Conservation (phyloP, 2,113 vertebrate genomes). For the Entosphenus tridentatus region DNA sequence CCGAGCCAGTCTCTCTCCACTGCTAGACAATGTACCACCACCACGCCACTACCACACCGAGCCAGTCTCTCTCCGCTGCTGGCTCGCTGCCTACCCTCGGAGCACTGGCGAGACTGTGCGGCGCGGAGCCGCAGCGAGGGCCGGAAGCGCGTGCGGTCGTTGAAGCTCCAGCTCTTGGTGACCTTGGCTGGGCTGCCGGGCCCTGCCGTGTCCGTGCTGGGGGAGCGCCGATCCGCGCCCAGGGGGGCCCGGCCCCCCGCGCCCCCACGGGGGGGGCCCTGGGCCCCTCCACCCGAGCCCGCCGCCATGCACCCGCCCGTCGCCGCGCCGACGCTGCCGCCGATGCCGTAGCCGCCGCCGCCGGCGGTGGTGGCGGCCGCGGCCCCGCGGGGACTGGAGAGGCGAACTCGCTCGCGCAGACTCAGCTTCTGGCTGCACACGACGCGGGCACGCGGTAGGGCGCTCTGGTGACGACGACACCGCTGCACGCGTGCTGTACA, state of each 20-base stretch:
- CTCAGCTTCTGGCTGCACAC: not conserved
- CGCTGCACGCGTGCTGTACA: no score
- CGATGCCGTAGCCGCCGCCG: no score
- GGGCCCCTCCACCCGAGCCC: not conserved
- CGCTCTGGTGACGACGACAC: no score
- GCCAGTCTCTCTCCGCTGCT: conserved; percentile 33
- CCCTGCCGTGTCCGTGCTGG: conserved; percentile 44
- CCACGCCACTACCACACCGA: no score
- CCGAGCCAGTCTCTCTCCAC: conserved; percentile 29
- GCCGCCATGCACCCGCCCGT: no score
- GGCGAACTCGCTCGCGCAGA: not conserved
- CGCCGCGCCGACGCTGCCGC: no score
- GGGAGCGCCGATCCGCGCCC: conserved; percentile 20
- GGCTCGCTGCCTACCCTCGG: conserved; percentile 23
- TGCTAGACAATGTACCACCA: conserved; percentile 25
- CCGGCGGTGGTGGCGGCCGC: not conserved
- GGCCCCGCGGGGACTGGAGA: conserved; percentile 2
- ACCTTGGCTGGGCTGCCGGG: conserved; percentile 58
- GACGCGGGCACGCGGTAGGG: no score
- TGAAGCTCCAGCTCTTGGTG: conserved; percentile 98
- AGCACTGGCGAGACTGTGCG: not conserved
- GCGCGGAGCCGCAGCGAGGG: conserved; percentile 57
- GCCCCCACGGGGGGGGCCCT: conserved; percentile 19
- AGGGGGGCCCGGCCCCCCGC: conserved; percentile 29
- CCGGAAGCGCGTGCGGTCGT: conserved; percentile 72